Evolutionary conservation across 2,888 invertebrate genomes (phyloP).

Genomic region (Netelia fuscicornis): DNA sequence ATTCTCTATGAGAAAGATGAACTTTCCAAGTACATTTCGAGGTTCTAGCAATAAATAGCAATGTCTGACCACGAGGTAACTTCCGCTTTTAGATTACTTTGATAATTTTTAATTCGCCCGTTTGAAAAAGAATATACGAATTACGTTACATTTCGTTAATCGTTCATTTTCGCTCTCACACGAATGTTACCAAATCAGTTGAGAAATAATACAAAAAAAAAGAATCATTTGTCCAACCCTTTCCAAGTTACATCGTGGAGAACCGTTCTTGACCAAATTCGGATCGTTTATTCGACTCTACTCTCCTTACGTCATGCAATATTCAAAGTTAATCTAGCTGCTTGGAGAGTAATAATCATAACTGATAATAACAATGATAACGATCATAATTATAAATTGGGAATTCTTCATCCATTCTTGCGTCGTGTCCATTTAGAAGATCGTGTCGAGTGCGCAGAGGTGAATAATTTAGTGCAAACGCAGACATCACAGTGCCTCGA

Average conservation of each 20-base stretch:
- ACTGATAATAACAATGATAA: background rate
- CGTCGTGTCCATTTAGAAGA: background rate
- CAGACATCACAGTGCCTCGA: conserved; percentile 39
- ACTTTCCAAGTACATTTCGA: too few relatives aligned
- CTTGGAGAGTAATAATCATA: background rate
- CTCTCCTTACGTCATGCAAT: background rate
- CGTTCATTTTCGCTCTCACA: too few relatives aligned
- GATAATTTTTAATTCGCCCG: too few relatives aligned
- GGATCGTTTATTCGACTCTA: background rate
- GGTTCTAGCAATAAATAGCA: too few relatives aligned
- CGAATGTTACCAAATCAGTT: too few relatives aligned
- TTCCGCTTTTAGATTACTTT: too few relatives aligned
- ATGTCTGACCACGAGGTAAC: too few relatives aligned
- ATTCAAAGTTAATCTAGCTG: conserved; percentile 4
- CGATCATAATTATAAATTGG: conserved; percentile 31
- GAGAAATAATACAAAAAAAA: too few relatives aligned
- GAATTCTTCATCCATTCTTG: conserved; percentile 10
- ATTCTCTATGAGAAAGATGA: too few relatives aligned
- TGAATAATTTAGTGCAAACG: conserved; percentile 40
- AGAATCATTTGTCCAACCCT: background rate
- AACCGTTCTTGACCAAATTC: conserved; percentile 2
- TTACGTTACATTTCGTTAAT: too few relatives aligned
- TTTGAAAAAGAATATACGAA: too few relatives aligned
- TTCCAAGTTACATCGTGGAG: background rate
- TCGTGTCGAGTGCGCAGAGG: conserved; percentile 10